phyloP scores from a whole-genome alignment of 2,113 vertebrate genomes.

The Heterotilapia buettikoferi region DNA sequence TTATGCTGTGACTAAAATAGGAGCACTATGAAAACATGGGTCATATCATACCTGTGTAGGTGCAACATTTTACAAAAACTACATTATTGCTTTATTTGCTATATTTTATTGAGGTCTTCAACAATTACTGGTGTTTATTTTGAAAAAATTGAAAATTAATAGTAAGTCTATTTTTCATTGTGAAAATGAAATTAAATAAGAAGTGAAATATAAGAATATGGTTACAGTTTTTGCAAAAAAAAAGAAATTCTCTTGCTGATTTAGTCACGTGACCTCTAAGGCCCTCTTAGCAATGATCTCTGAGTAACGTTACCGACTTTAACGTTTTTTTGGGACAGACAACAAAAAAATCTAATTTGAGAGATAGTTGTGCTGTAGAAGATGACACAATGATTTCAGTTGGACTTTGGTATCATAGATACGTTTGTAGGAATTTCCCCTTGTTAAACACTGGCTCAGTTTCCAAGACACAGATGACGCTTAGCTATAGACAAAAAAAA shows the following conservation, averaged over 20 bases:
- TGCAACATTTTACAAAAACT: neutral
- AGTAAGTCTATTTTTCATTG: neutral
- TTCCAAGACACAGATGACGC: neutral
- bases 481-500: neutral
- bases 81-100: neutral
- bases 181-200: neutral
- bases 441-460: neutral
- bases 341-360: neutral
- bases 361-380: neutral
- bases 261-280: neutral
- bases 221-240: neutral
- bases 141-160: neutral
- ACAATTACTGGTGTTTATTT: neutral
- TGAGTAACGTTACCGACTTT: neutral
- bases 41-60: neutral
- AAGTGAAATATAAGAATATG: neutral
- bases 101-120: neutral
- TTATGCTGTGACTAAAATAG: neutral
- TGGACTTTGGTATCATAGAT: neutral
- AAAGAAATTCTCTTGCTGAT: neutral
- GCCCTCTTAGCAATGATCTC: neutral
- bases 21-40: neutral
- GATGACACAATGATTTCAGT: neutral
- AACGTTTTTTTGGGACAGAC: neutral
- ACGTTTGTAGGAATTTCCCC: neutral